These are phyloP conservation scores for Eurytoma californica DNA, from an alignment of 2,888 invertebrate genomes.

Conservation along the genomic window DNA sequence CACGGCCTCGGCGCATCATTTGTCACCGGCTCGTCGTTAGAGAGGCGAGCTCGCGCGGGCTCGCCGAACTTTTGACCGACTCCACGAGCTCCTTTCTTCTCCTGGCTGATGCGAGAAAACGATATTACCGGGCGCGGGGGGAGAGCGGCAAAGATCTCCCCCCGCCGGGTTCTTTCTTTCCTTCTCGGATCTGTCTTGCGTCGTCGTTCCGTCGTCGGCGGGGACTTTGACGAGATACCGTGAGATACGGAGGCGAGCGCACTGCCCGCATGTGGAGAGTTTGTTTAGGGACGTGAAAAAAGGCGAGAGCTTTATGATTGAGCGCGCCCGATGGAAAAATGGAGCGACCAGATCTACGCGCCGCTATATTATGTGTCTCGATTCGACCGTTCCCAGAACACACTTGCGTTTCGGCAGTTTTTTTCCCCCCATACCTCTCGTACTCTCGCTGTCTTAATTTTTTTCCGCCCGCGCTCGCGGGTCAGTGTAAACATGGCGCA, in stretches of 20 bases:
- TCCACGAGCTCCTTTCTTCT: constrained; percentile 9
- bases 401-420: too few relatives aligned
- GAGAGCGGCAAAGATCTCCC: neutral
- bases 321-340: constrained; percentile 19
- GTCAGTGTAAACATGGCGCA: neutral
- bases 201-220: neutral
- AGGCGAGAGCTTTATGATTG: constrained; percentile 5
- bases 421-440: too few relatives aligned
- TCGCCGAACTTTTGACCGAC: constrained; percentile 20
- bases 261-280: constrained; percentile 9
- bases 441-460: neutral
- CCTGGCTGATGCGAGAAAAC: constrained; percentile 27
- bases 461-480: neutral
- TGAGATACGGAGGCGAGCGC: neutral
- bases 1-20: constrained; percentile 45
- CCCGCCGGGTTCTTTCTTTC: neutral
- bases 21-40: constrained; percentile 54
- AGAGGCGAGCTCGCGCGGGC: neutral
- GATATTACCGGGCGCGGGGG: constrained; percentile 6
- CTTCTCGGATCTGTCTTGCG: neutral
- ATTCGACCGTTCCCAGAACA: constrained; percentile 3
- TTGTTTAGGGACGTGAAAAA: neutral
- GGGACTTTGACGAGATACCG: constrained; percentile 13
- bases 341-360: neutral
- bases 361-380: neutral